Base-by-base conservation (phyloP, 1,140 invertebrate genomes). In the Drosophila triauraria region DNA sequence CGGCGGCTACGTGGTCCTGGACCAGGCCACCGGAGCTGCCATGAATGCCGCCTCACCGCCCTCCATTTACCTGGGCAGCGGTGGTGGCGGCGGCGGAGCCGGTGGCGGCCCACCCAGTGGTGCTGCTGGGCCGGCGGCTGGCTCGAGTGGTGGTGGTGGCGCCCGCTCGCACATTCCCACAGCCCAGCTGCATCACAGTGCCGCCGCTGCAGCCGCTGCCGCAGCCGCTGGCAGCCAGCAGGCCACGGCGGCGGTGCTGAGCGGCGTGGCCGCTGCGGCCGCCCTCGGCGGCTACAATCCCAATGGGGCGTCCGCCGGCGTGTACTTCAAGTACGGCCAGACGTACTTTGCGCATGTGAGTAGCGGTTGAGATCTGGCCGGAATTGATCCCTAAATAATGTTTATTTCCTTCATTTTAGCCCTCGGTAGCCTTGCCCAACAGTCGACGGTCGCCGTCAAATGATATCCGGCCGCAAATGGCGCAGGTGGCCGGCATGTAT, bases 271-370 rank as follows among this genome's bases (percentile, higher is more conserved):
- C 47, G 75, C 78, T 30, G 80, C 80, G 1, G 82, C 85, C 51
- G 91, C 87, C 43, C 71, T 93, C 47, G 87, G 91, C 48, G 80
- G 91, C 56, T 91, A 92, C 58, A 91, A 93, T 82, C 92, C 91
- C 54, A 82, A 84, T 46, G 91, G 67, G 43, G 82, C 90, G 38
- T 86, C 91, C 51, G 82, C 91, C 48, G 82, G 92, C 54, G 85
- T 93, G 23, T 93, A 93, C 83, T 74, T 93, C 57, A 93, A 93
- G 80, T 93, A 93, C 59, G 92, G 92, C 69, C 92, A 93, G 70
- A 86, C 92, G 47, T 93, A 92, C 91, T 92, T 91, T 80, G 92
- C 92, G 68, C 92, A 93, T 75, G 92, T 93, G 79, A 91, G 90
- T 91, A 8, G 0, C 2, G 0, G 0, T 6, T 54, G 7, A 30